A percentile compares a stretch with the other conserved stretches of the same genome.
phyloP scores from a whole-genome alignment of 2,888 invertebrate species.

The Pachliopta kotzebuea region DNA sequence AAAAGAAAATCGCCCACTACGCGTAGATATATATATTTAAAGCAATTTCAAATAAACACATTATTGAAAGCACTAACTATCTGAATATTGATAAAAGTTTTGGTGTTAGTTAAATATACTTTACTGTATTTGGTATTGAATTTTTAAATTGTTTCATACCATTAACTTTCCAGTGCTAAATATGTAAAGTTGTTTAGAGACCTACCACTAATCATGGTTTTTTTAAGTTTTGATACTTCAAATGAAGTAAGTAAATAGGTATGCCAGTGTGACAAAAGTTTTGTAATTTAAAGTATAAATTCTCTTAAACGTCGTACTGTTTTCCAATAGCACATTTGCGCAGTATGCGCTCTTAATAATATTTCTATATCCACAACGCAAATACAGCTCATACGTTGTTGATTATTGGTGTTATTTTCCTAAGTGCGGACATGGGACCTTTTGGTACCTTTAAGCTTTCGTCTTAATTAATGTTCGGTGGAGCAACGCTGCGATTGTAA shows the following conservation, averaged over 20 bases:
- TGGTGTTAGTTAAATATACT: too few species aligned
- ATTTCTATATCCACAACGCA: slow-evolving; percentile 27
- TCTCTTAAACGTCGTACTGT: slow-evolving; percentile 3
- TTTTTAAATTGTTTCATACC: background rate
- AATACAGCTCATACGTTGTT: slow-evolving; percentile 39
- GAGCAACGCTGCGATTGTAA: slow-evolving; percentile 68
- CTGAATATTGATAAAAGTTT: too few species aligned
- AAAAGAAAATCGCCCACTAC: background rate
- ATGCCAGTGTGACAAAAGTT: background rate
- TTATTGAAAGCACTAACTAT: too few species aligned
- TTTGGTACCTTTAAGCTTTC: slow-evolving; percentile 51
- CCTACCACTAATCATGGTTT: background rate
- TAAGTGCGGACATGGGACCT: slow-evolving; percentile 40
- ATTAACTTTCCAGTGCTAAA: background rate
- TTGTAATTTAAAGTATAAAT: background rate
- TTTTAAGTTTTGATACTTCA: background rate
- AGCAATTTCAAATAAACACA: background rate
- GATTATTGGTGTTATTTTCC: slow-evolving; percentile 42
- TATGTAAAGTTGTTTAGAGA: background rate
- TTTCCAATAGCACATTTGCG: slow-evolving; percentile 53
- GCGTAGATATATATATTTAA: background rate
- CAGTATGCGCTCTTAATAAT: slow-evolving; percentile 44
- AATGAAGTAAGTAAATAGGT: too few species aligned
- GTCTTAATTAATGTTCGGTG: slow-evolving; percentile 73
- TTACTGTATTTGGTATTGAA: too few species aligned